These are phyloP conservation scores for Hyposoter didymator DNA, from an alignment of 2,888 invertebrate species.

Conservation along the genomic window DNA sequence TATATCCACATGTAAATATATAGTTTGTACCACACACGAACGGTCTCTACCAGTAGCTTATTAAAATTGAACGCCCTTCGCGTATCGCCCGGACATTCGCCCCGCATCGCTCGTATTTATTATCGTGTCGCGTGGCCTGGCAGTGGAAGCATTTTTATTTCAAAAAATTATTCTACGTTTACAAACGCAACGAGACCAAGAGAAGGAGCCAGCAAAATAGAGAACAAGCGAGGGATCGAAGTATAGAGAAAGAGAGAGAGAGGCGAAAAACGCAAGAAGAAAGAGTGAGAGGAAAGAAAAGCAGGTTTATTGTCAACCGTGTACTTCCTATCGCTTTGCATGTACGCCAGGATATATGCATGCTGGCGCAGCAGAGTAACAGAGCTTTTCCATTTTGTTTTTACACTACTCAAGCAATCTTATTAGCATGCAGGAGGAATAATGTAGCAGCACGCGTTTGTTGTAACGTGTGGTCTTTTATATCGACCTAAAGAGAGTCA, in stretches of 20 bases:
- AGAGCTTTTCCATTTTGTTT: slow-evolving; percentile 60
- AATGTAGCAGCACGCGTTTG: slow-evolving; percentile 55
- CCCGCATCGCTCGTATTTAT: slow-evolving; percentile 63
- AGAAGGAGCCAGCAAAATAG: background rate
- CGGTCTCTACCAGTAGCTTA: slow-evolving; percentile 63
- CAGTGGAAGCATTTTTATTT: slow-evolving; percentile 54
- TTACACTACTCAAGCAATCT: slow-evolving; percentile 59
- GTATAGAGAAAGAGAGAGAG: background rate
- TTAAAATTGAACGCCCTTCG: slow-evolving; percentile 69
- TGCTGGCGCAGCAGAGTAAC: slow-evolving; percentile 39
- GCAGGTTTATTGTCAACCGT: slow-evolving; percentile 67
- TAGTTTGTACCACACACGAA: slow-evolving; percentile 46
- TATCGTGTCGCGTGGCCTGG: slow-evolving; percentile 68
- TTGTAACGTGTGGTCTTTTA: slow-evolving; percentile 43
- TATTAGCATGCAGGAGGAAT: slow-evolving; percentile 66
- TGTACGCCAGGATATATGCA: slow-evolving; percentile 57
- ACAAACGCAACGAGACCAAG: slow-evolving; percentile 34
- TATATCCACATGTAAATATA: background rate
- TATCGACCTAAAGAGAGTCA: slow-evolving; percentile 44
- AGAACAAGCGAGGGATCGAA: slow-evolving; percentile 2
- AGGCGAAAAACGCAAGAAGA: slow-evolving; percentile 5
- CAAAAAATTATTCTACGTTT: slow-evolving; percentile 51
- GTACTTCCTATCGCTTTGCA: slow-evolving; percentile 65
- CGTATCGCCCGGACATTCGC: slow-evolving; percentile 57
- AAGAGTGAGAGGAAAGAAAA: slow-evolving; percentile 28